Base-by-base conservation (phyloP, 2,888 invertebrate genomes). In the Lasioglossum leucozonium region DNA sequence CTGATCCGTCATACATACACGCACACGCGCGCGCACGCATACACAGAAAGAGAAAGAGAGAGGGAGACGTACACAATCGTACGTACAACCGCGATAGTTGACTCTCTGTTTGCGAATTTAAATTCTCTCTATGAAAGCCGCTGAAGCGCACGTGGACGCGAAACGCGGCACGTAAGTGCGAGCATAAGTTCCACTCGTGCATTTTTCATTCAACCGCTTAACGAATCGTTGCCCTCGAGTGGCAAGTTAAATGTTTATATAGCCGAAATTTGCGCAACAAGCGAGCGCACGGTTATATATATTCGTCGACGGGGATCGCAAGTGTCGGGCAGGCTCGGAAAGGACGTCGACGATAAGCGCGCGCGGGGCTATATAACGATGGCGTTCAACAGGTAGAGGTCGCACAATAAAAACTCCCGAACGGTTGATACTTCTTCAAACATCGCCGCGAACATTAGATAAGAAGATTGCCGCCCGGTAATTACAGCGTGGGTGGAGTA, bases 371-470 rank as follows among this genome's bases (percentile, higher is more conserved):
- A 44, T 30, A 40, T 42, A 34, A 40, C 18, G 16, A 34, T 40
- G 44, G 47, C 78, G 74, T 77, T 86, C 87, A 86, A 86, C 86
- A 86, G 87, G 87, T 86, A 81, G 76, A 82, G 40, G 77, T 77
- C 51, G 51, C 44, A 86, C 77, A 86, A 82, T 86, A 86, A 86
- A 86, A 86, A 86, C 77, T 82, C 72, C 77, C 65, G 18, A 77
- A 30, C 69, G 73, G 51, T 73, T 65, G 72, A 86, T 82, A 74
- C 76, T 75, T 86, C 79, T 86, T 77, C 69, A 82, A 86, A 86
- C 86, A 86, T 72, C 47, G 18, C 37, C 18, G 13, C 16, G 37
- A 22, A 51, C 44, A 26, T 72, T 72, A 75, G 47, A 73, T 79
- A 79, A 82, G 79, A 74, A 67, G 30, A 73, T 34, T 22, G 47